Evolutionary conservation across 2,888 invertebrate genomes (phyloP).

Genomic region (Eilema caniola): DNA sequence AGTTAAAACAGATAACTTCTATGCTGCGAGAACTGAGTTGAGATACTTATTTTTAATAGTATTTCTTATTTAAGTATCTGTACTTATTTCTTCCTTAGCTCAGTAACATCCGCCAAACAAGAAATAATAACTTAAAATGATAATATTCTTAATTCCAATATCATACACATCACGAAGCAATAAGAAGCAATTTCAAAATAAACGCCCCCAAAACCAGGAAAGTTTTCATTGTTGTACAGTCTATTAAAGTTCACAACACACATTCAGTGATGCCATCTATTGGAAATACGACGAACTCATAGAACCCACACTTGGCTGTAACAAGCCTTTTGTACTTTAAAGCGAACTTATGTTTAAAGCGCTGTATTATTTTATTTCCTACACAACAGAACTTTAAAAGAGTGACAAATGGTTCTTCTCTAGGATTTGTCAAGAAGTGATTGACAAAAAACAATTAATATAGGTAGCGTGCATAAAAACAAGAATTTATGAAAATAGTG

Average conservation of each 20-base stretch:
- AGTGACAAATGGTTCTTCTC: neutral
- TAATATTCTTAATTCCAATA: neutral
- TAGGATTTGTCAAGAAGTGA: neutral
- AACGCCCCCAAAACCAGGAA: neutral
- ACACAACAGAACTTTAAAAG: neutral
- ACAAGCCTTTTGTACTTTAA: neutral
- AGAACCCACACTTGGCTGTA: neutral
- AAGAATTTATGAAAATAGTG: too few relatives aligned
- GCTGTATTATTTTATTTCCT: neutral
- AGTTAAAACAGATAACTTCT: too few relatives aligned
- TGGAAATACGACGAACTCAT: conserved; percentile 28
- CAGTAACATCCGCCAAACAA: too few relatives aligned
- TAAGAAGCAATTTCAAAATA: neutral
- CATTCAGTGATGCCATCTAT: conserved; percentile 36
- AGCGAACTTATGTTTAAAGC: neutral
- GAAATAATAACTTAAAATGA: neutral
- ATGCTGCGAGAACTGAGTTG: too few relatives aligned
- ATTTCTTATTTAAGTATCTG: too few relatives aligned
- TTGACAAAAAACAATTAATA: neutral
- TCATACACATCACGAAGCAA: neutral
- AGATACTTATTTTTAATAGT: too few relatives aligned
- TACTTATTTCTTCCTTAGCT: too few relatives aligned
- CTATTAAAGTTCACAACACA: neutral
- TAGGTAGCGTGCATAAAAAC: too few relatives aligned
- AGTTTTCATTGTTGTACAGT: neutral